Evolutionary conservation across 2,113 vertebrate genomes (phyloP).

Genomic region (Thunnus maccoyii): DNA sequence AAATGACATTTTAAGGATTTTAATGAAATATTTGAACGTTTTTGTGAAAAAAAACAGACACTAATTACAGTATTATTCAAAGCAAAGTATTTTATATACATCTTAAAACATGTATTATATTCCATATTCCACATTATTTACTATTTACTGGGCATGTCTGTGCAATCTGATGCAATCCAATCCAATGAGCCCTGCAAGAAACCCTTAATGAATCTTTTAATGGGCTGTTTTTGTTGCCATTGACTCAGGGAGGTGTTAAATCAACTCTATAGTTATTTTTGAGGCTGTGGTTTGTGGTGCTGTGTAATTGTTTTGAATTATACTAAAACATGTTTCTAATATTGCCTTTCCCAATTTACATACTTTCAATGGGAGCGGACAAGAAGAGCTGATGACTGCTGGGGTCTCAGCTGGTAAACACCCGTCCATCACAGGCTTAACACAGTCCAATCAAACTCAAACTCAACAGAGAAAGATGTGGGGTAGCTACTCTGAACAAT

Average conservation of each 20-base stretch:
- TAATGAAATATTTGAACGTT: too few species aligned
- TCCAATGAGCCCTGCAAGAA: not conserved
- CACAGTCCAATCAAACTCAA: not conserved
- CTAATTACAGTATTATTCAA: too few species aligned
- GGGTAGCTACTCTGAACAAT: too few species aligned
- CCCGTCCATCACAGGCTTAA: not conserved
- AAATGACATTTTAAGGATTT: too few species aligned
- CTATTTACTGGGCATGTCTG: too few species aligned
- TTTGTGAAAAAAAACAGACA: too few species aligned
- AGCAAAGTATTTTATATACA: too few species aligned
- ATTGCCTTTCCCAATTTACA: not conserved
- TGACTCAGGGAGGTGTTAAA: not conserved
- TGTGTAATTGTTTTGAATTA: not conserved
- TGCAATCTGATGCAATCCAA: not conserved
- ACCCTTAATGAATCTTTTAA: not conserved
- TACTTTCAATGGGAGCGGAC: not conserved
- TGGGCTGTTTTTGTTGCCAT: not conserved
- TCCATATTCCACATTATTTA: too few species aligned
- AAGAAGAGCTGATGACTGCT: not conserved
- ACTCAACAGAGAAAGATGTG: too few species aligned
- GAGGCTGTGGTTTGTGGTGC: not conserved
- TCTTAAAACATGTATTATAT: too few species aligned
- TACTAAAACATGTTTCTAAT: not conserved
- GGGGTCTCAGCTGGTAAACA: slow-evolving; percentile 28
- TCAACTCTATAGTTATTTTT: not conserved